Conservation (phyloP, 2,113 vertebrate species). For the Tapirus terrestris region DNA sequence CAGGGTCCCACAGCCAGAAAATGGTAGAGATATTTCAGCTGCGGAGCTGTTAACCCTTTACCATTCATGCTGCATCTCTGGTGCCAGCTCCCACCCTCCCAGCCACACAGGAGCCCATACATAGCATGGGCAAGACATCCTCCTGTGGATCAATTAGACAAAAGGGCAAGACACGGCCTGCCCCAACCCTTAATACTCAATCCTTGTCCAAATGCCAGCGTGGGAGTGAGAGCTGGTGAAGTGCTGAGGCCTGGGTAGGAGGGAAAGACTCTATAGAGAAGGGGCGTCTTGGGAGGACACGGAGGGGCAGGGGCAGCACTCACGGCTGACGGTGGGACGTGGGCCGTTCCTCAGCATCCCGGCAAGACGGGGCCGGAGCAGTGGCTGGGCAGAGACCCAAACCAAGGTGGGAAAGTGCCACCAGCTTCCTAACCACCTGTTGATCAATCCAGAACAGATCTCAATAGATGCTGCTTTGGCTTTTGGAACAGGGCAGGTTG, state of each 20-base stretch:
- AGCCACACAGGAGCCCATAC: background rate
- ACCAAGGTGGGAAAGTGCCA: background rate
- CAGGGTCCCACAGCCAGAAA: background rate
- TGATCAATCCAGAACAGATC: background rate
- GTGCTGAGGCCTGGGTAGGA: background rate
- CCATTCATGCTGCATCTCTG: background rate
- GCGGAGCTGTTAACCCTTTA: background rate
- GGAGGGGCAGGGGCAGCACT: background rate
- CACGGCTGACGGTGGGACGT: background rate
- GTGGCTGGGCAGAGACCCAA: background rate
- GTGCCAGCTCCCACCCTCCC: background rate
- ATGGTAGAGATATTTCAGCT: background rate
- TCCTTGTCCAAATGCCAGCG: background rate
- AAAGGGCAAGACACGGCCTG: constrained; percentile 56
- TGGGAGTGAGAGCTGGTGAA: background rate
- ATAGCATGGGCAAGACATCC: background rate
- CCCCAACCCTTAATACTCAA: background rate
- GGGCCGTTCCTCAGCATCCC: background rate
- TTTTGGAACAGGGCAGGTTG: background rate
- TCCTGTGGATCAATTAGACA: background rate
- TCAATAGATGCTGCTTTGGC: background rate
- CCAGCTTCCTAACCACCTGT: background rate
- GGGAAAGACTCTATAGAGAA: background rate
- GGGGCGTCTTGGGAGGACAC: background rate
- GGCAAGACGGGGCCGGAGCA: background rate